Base-by-base conservation (phyloP, 2,888 invertebrate genomes). In the Hyalella azteca region DNA sequence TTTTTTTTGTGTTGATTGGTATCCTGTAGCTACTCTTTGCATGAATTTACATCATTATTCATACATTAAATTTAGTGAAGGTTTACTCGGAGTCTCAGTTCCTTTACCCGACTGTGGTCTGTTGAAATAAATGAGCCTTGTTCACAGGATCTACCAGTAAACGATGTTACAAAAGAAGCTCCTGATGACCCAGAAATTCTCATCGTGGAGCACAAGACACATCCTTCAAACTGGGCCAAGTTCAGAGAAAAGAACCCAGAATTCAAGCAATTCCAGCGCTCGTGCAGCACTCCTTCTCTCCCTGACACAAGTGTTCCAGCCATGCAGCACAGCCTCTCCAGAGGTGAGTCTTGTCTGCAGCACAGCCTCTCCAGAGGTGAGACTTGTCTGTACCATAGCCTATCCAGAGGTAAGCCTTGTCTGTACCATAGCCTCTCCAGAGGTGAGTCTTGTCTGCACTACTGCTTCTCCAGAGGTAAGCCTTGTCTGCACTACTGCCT, bases 191-290 rank as follows among this genome's bases (percentile, higher is more conserved):
- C 32, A 7, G 66, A 66, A 19, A 36, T 66, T 29, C n/a, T 66
- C 29, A 66, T 66, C 66, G 36, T 66, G 66, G 66, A 66, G 36
- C 66, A 66, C 7, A 66, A 66, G 66, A 66, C 66, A 5, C 66
- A 85, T 50, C 81, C 85, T 26, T 81, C 85, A 49, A 85, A 85
- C 29, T 87, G 87, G 87, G 86, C 86, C 13, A 86, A 86, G 77
- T 86, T 86, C 79, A 86, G 86, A 73, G 86, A 86, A 83, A 85
- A 84, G 36, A 86, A 86, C 78, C 86, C 86, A 9, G 87, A 86
- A 48, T 84, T 84, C 59, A 81, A 84, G 59, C 79, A 82, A 22
- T 84, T 82, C 77, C 78, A 81, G 60, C 49, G 84, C 29, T 81
- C 82, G 60, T 81, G 81, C 41, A 82, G 79, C 54, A 79, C 48